Base-by-base conservation (phyloP, 2,888 invertebrate species). In the Oeneis ivallda region DNA sequence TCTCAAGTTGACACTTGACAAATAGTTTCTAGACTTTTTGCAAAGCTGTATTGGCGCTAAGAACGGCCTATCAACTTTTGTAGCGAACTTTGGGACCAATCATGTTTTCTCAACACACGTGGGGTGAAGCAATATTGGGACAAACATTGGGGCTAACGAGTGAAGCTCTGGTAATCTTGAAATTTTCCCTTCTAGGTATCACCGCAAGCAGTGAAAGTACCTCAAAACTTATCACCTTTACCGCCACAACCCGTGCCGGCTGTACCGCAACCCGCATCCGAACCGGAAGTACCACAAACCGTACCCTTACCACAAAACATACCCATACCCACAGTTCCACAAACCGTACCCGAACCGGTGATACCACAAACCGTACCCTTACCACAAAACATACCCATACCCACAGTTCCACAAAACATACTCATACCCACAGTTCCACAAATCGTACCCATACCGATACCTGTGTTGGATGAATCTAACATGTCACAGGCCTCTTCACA, bases 401-500 rank as follows among this genome's bases (percentile, higher is more conserved):
- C 8, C 2, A 15, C 45, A 1, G 45, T 17, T 8, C 9, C 9
- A 17, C 45, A 45, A 9, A 9, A 2, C 2, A 15, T 45, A 45
- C 45, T 15, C 15, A 15, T 45, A 45, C 45, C 8, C 2, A 15
- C 45, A 5, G 45, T 45, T 15, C 45, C 45, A 43, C 47, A 47
- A 1, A 47, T 9, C 47, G 9, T 47, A 1, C 56, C 60, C 15
- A n/a, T 26, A 34, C 45, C 49, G 19, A 50, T 50, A 26, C 49
- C 65, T 9, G 49, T 52, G 0, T 65, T 73, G 2, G 83, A 87
- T 11, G 84, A 87, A 39, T 79, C 77, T 0, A 82, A 79, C 60
- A 69, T 76, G 1, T 85, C 86, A 0, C 85, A 86, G 41, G 77
- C 80, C 17, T 87, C 88, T 0, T 88, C 89, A 0, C 88, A 88